Percentiles rank a stretch among this genome's conserved stretches.
Evolutionary conservation across 2,888 invertebrate genomes (phyloP).

Genomic region (Romanomermis culicivorax): DNA sequence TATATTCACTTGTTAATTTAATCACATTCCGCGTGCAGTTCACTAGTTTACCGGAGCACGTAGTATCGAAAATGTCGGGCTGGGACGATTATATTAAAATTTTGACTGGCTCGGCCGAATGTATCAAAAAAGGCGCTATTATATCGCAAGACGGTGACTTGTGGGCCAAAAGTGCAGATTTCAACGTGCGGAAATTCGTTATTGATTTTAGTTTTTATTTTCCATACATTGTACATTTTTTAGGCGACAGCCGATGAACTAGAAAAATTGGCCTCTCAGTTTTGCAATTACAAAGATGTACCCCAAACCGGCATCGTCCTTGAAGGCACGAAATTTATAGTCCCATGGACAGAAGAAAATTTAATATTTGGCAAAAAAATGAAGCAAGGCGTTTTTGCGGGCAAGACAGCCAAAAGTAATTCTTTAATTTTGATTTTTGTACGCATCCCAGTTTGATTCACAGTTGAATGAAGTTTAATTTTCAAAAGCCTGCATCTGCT

Average conservation of each 20-base stretch:
- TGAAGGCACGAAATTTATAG: slow-evolving; percentile 24
- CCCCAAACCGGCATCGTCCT: slow-evolving; percentile 9
- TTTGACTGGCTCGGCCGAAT: slow-evolving; percentile 14
- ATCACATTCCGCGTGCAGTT: too few species aligned
- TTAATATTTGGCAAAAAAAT: slow-evolving; percentile 28
- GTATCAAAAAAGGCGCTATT: slow-evolving; percentile 24
- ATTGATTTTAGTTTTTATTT: background rate
- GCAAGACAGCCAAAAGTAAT: slow-evolving; percentile 21
- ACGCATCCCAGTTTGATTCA: too few species aligned
- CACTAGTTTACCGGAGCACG: too few species aligned
- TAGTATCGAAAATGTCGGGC: slow-evolving; percentile 1
- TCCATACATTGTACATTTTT: background rate
- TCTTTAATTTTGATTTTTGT: too few species aligned
- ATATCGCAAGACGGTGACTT: slow-evolving; percentile 20
- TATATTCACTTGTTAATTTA: too few species aligned
- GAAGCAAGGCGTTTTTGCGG: slow-evolving; percentile 24
- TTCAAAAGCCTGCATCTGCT: too few species aligned
- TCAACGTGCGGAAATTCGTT: background rate
- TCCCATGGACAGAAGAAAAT: slow-evolving; percentile 24
- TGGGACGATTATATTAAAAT: slow-evolving; percentile 24
- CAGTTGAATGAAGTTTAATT: too few species aligned
- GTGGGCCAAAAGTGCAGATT: slow-evolving; percentile 20
- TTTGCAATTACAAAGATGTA: slow-evolving; percentile 14
- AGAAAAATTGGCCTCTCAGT: slow-evolving; percentile 19
- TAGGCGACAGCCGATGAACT: slow-evolving; percentile 24